Conservation (phyloP, 2,797 vertebrate genomes). For the Chelon labrosus region DNA sequence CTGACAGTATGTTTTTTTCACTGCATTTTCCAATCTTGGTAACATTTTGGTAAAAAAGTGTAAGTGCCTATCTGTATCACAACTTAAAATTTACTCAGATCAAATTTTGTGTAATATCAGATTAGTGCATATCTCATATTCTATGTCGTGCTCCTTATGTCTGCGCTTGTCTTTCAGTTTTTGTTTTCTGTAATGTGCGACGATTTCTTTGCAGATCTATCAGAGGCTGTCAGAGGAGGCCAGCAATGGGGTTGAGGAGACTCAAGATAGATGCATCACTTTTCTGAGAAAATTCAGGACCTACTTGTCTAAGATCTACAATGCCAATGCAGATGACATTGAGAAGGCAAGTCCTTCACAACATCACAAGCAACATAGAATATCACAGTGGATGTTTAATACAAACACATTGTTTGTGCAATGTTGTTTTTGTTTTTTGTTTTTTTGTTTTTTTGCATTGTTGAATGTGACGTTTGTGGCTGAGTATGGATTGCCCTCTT, state of each 20-base stretch:
- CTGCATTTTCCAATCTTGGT: background rate
- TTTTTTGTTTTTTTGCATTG: background rate
- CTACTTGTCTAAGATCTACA: constrained; percentile 90
- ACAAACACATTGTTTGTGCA: background rate
- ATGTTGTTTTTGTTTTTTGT: too few relatives aligned
- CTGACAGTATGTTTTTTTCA: background rate
- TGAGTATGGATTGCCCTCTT: constrained; percentile 15
- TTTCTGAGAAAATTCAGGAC: constrained; percentile 89
- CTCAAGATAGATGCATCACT: constrained; percentile 90
- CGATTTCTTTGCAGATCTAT: constrained; percentile 87
- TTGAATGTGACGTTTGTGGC: background rate
- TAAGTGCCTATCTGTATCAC: background rate
- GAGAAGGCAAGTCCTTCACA: constrained; percentile 84
- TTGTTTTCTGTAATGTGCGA: constrained; percentile 2
- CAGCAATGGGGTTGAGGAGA: constrained; percentile 91
- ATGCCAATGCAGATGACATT: constrained; percentile 84
- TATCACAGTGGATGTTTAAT: background rate
- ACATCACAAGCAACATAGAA: background rate
- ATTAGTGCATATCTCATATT: background rate
- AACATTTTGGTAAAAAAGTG: background rate
- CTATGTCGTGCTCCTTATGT: background rate
- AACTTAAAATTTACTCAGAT: background rate
- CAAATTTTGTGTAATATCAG: background rate
- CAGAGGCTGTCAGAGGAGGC: constrained; percentile 94
- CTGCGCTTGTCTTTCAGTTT: background rate